Conservation (phyloP, 1,140 invertebrate genomes). For the Ruditapes philippinarum region DNA sequence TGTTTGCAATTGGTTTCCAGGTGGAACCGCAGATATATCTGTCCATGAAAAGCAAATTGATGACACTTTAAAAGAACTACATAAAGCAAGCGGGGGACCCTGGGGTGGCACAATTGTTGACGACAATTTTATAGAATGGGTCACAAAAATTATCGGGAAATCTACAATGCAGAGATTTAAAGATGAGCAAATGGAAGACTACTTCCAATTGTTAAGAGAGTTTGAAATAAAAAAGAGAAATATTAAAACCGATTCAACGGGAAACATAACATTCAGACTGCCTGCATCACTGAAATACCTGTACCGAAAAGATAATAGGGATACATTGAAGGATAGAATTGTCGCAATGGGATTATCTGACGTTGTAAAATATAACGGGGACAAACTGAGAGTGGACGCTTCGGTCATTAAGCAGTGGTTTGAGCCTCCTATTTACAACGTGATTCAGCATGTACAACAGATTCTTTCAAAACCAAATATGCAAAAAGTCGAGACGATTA, state of each 20-base stretch:
- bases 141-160: conserved; percentile 48
- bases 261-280: not conserved
- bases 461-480: too few relatives aligned
- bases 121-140: conserved; percentile 11
- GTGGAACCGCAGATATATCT: too few relatives aligned
- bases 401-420: conserved; percentile 1
- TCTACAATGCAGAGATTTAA: conserved; percentile 35
- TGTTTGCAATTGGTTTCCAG: too few relatives aligned
- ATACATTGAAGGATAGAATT: not conserved
- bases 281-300: not conserved
- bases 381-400: not conserved
- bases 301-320: not conserved
- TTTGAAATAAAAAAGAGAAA: conserved; percentile 66
- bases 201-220: too few relatives aligned
- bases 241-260: not conserved
- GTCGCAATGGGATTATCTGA: not conserved
- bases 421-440: not conserved
- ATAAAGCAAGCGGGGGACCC: conserved; percentile 61
- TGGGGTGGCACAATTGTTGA: conserved; percentile 71
- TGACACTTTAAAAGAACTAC: conserved; percentile 68
- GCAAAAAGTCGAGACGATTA: too few relatives aligned
- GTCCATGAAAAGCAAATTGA: too few relatives aligned
- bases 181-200: too few relatives aligned
- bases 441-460: not conserved
- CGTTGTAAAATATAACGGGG: not conserved